These are phyloP conservation scores for Synergus gifuensis DNA, from an alignment of 2,888 invertebrate genomes.

Conservation along the genomic window DNA sequence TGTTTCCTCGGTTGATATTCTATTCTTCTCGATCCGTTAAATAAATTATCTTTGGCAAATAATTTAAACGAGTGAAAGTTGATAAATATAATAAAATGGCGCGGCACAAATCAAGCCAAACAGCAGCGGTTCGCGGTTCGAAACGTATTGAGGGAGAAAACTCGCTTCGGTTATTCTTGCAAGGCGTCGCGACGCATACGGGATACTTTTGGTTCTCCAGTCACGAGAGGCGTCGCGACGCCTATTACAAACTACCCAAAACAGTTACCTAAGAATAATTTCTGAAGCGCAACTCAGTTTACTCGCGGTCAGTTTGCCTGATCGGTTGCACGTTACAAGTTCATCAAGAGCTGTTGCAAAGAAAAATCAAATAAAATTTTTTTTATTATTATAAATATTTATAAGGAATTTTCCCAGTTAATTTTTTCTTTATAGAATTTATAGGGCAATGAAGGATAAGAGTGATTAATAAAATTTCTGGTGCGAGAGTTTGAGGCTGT, in stretches of 20 bases:
- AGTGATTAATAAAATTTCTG: no score
- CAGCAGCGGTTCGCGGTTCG: conserved; percentile 78
- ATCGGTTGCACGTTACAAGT: conserved; percentile 4
- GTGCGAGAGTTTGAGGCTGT: no score
- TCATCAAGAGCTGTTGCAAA: no score
- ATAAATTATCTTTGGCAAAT: not conserved
- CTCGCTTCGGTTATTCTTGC: conserved; percentile 62
- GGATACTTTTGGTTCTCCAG: conserved; percentile 48
- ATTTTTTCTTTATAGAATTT: no score
- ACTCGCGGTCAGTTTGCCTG: conserved; percentile 13
- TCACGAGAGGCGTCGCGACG: conserved; percentile 54
- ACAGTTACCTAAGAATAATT: conserved; percentile 72
- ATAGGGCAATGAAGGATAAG: no score
- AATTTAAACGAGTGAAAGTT: not conserved
- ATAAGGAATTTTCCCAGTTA: no score
- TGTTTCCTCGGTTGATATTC: not conserved
- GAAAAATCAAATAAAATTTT: not conserved
- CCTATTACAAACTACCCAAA: conserved; percentile 58
- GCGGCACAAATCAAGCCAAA: conserved; percentile 80
- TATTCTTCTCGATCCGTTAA: conserved; percentile 11
- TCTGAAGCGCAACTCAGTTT: conserved; percentile 7
- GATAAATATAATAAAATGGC: conserved; percentile 58
- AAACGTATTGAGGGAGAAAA: conserved; percentile 73
- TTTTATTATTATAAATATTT: not conserved
- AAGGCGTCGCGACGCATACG: conserved; percentile 74